phyloP scores from a whole-genome alignment of 2,888 invertebrate genomes.

The Kuschelorhynchus macadamiae region DNA sequence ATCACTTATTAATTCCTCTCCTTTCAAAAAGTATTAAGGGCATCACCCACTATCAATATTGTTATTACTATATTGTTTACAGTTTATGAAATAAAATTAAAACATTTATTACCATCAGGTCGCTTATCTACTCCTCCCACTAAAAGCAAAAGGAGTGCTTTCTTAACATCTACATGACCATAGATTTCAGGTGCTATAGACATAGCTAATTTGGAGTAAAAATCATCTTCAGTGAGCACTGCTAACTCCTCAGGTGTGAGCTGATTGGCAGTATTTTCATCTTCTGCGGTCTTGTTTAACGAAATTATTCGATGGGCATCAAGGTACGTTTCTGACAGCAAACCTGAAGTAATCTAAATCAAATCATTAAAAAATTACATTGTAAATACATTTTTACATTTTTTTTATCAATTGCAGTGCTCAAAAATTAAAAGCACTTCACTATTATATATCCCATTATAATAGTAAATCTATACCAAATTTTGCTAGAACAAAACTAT shows the following conservation, averaged over 20 bases:
- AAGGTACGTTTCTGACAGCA: conserved; percentile 94
- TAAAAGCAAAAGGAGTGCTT: conserved; percentile 91
- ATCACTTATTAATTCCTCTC: too few species aligned
- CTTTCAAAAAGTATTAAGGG: too few species aligned
- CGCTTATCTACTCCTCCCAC: conserved; percentile 91
- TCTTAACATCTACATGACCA: conserved; percentile 98
- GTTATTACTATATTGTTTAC: too few species aligned
- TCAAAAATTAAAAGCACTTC: too few species aligned
- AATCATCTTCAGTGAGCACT: conserved; percentile 86
- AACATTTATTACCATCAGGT: conserved; percentile 88
- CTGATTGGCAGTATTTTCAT: conserved; percentile 78
- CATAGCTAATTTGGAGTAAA: conserved; percentile 91
- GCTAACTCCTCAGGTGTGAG: conserved; percentile 88
- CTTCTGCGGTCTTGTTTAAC: conserved; percentile 90
- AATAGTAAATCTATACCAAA: too few species aligned
- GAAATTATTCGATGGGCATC: conserved; percentile 90
- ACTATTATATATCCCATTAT: too few species aligned
- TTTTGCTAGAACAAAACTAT: too few species aligned
- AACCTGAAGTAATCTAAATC: conserved; percentile 78
- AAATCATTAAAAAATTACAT: not conserved
- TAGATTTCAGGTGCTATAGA: conserved; percentile 99
- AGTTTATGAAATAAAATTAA: too few species aligned
- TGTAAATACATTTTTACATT: not conserved
- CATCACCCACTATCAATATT: too few species aligned
- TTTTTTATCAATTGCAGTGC: too few species aligned